Evolutionary conservation across 2,797 vertebrate genomes (phyloP).

Genomic region (Crocidura indochinensis): DNA sequence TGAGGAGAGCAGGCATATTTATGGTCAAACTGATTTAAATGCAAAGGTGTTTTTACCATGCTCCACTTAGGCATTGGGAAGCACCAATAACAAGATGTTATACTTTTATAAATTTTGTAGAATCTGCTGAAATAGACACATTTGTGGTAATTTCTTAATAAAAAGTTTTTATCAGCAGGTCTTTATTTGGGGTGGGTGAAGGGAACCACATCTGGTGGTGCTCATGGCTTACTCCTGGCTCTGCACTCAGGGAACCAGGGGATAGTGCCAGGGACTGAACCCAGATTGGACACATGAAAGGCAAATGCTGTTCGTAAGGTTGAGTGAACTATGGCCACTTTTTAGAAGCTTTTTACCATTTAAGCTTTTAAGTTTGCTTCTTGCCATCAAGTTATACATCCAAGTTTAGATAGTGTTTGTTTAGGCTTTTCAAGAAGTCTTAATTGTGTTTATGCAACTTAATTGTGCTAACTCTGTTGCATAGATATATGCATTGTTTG

Average conservation of each 20-base stretch:
- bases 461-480: neutral
- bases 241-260: no score
- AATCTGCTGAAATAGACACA: neutral
- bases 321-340: no score
- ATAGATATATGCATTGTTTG: neutral
- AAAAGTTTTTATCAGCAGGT: neutral
- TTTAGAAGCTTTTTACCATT: neutral
- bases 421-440: slow-evolving; percentile 10
- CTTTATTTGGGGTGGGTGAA: no score
- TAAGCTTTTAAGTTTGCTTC: slow-evolving; percentile 38
- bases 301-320: no score
- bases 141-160: slow-evolving; percentile 32
- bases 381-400: slow-evolving; percentile 9
- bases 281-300: no score
- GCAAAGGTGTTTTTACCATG: neutral
- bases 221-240: neutral
- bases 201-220: neutral
- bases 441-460: neutral
- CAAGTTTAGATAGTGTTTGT: slow-evolving; percentile 12
- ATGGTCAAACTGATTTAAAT: neutral
- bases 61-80: neutral
- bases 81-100: neutral
- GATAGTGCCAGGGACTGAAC: no score
- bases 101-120: slow-evolving; percentile 28
- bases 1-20: neutral